phyloP scores from a whole-genome alignment of 2,797 vertebrate species.

The Lateolabrax maculatus region DNA sequence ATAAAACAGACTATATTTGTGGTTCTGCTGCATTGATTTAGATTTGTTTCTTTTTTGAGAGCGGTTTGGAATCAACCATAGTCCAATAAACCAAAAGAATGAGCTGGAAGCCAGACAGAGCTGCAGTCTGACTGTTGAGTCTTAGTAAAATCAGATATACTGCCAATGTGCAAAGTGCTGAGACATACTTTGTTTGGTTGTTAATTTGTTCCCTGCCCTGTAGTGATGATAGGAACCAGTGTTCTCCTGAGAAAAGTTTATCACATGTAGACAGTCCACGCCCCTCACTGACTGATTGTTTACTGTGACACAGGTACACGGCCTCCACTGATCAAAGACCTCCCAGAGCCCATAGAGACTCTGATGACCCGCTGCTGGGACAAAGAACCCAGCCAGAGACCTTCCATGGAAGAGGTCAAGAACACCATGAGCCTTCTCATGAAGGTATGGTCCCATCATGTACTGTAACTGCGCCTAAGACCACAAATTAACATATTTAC shows the following conservation, averaged over 20 bases:
- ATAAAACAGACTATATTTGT: no score
- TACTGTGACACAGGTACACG: constrained; percentile 88
- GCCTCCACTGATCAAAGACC: constrained; percentile 95
- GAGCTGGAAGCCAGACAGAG: background rate
- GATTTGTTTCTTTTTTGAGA: no score
- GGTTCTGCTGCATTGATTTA: constrained; percentile 5
- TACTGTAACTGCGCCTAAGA: background rate
- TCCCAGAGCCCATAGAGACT: constrained; percentile 95
- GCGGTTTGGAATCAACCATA: background rate
- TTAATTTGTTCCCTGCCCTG: background rate
- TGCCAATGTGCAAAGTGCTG: no score
- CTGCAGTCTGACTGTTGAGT: background rate
- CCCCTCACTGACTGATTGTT: background rate
- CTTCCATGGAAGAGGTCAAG: constrained; percentile 97
- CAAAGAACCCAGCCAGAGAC: constrained; percentile 95
- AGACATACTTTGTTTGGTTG: no score
- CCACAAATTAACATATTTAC: background rate
- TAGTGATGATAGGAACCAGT: background rate
- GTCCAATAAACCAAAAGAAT: background rate
- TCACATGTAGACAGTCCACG: background rate
- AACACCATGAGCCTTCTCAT: constrained; percentile 97
- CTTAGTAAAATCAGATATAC: background rate
- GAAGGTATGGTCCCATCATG: constrained; percentile 85
- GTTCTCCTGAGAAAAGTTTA: background rate
- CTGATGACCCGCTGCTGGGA: constrained; percentile 99